Base-by-base conservation (phyloP, 2,797 vertebrate genomes). In the Lophius americanus region DNA sequence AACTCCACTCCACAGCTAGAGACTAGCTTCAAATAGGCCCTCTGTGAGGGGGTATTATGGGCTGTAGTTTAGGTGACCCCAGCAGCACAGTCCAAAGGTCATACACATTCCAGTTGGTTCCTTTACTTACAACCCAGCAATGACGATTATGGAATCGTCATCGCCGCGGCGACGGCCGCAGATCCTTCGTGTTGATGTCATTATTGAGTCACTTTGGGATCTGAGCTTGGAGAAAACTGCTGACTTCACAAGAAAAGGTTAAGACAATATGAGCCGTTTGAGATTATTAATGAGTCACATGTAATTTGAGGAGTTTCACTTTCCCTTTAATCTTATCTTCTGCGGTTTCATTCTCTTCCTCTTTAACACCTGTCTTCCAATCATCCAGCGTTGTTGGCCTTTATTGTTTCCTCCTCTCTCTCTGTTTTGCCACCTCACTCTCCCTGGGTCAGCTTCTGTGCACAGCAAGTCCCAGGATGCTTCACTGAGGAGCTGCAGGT, bases 1-100 rank as follows among this genome's bases (percentile, higher is more conserved):
- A 49, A 37, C 23, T 41, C 37, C 7, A 1, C 51, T 64, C 72
- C 75, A 71, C 49, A 70, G 66, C 60, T 74, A 53, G 64, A 46
- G 35, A 46, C 49, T 79, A 83, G 78, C 83, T 82, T 82, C 70
- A 89, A 79, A 89, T 76, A 85, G 51, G 60, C 63, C 75, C 52
- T 38, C 46, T 73, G 77, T 76, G 75, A 76, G 54, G 53, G 63
- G 61, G 68, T 75, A 62, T 79, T 56, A 70, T 66, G 35, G 54
- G 62, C 50, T 4, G 43, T 85, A 43, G 58, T 51, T 23, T 23
- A 23, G 23, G 23, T 55, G 68, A 71, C 61, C 58, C 42, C 36
- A 6, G 14, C 55, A 44, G 48, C 33, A 53, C 53, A 23, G 23
- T 23, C 23, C 23, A 23, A 23, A 23, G 23, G 23, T 23, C 23